Evolutionary conservation across 2,797 vertebrate species (phyloP).

Genomic region (Hafferia zeledoni): DNA sequence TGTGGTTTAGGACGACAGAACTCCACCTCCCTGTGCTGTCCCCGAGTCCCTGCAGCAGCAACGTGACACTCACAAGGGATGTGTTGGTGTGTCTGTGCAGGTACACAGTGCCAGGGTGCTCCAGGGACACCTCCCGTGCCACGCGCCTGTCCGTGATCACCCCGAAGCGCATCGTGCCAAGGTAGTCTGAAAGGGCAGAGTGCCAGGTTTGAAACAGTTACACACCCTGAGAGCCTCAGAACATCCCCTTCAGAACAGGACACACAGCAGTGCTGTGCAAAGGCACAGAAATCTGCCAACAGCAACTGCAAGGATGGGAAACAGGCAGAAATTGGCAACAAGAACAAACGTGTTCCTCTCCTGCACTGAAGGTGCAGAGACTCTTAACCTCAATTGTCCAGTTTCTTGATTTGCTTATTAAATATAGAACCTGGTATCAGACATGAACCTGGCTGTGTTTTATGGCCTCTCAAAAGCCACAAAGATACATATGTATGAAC

Average conservation of each 20-base stretch:
- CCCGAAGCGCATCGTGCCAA: constrained; percentile 88
- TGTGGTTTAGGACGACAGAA: not conserved
- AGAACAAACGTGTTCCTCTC: not conserved
- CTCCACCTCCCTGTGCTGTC: not conserved
- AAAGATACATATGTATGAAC: not conserved
- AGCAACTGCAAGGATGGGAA: not conserved
- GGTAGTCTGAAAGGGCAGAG: constrained; percentile 84
- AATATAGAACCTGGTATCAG: not conserved
- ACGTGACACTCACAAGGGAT: constrained; percentile 86
- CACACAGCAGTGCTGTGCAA: not conserved
- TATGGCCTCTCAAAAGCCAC: not conserved
- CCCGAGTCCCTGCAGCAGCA: not conserved
- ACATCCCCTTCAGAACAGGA: not conserved
- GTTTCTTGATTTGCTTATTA: not conserved
- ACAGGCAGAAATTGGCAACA: not conserved
- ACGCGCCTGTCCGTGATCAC: constrained; percentile 89
- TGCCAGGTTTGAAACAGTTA: not conserved
- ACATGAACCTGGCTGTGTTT: not conserved
- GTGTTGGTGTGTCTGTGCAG: constrained; percentile 91
- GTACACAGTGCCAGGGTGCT: constrained; percentile 86
- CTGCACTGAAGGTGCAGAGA: not conserved
- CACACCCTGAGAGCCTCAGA: not conserved
- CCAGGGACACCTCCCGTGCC: constrained; percentile 85
- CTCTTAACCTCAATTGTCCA: not conserved
- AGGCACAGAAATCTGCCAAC: not conserved